phyloP scores from a whole-genome alignment of 2,888 invertebrate genomes.

The Liposcelis brunnea region DNA sequence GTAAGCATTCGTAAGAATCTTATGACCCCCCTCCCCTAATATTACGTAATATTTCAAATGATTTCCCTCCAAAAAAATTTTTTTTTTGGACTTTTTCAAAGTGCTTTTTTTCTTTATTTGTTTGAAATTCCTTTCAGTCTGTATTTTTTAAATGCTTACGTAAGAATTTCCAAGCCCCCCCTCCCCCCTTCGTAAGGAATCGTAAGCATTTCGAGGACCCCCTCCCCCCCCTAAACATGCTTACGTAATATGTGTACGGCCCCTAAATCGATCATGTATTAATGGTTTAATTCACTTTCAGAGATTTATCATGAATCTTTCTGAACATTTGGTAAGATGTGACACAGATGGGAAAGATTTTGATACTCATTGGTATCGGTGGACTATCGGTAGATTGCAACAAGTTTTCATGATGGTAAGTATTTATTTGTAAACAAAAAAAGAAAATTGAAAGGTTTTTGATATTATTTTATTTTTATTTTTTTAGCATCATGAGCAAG shows the following conservation, averaged over 20 bases:
- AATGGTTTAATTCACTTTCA: conserved; percentile 22
- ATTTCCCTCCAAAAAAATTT: conserved; percentile 1
- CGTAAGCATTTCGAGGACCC: too few relatives aligned
- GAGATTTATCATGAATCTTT: conserved; percentile 93
- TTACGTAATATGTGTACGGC: too few relatives aligned
- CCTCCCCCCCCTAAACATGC: too few relatives aligned
- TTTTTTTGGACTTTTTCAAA: not conserved
- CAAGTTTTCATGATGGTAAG: conserved; percentile 86
- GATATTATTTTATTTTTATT: conserved; percentile 16
- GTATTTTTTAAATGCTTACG: too few relatives aligned
- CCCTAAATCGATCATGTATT: too few relatives aligned
- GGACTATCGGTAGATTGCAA: conserved; percentile 85
- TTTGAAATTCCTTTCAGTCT: not conserved
- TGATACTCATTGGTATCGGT: conserved; percentile 89
- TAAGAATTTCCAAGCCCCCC: too few relatives aligned
- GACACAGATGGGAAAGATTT: conserved; percentile 88
- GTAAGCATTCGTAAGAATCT: not conserved
- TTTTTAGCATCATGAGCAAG: conserved; percentile 90
- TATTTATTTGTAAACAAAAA: too few relatives aligned
- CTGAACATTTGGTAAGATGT: conserved; percentile 83
- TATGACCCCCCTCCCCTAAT: too few relatives aligned
- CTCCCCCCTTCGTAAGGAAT: too few relatives aligned
- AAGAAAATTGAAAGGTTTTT: not conserved
- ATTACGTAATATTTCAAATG: too few relatives aligned
- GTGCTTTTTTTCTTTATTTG: conserved; percentile 11